These are phyloP conservation scores for Oreotragus oreotragus DNA, from an alignment of 2,113 vertebrate species.

Conservation along the genomic window DNA sequence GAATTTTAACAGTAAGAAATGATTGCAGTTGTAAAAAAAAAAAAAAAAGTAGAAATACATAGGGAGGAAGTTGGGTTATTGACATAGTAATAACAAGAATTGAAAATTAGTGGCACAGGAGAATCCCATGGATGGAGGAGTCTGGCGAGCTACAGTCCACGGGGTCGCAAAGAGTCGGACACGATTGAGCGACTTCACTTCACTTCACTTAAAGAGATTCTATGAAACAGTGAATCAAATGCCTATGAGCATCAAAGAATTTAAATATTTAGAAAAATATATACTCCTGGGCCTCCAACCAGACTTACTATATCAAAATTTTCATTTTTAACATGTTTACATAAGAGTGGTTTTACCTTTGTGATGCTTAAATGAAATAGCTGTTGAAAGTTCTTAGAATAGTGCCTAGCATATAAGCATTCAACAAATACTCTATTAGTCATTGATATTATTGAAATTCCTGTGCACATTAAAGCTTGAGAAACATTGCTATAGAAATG, in stretches of 20 bases:
- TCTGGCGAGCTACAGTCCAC: too few relatives aligned
- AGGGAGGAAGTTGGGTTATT: background rate
- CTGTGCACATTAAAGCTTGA: background rate
- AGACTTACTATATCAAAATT: background rate
- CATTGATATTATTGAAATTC: background rate
- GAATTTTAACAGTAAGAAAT: background rate
- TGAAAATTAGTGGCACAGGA: background rate
- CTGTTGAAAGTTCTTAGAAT: background rate
- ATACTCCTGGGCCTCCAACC: background rate
- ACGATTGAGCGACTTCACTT: too few relatives aligned
- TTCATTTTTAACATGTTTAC: background rate
- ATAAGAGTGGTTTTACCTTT: background rate
- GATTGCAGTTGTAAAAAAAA: background rate
- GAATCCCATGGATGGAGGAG: too few relatives aligned
- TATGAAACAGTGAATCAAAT: background rate
- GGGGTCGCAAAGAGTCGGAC: too few relatives aligned
- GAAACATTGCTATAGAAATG: background rate
- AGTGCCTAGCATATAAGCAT: background rate
- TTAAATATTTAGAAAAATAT: background rate
- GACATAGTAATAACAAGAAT: background rate
- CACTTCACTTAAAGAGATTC: background rate
- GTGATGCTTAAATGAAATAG: background rate
- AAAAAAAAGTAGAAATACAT: background rate
- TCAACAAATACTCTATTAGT: background rate
- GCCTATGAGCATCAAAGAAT: background rate